These are phyloP conservation scores for Drosophila pandora DNA, from an alignment of 1,140 invertebrate species.

Conservation along the genomic window DNA sequence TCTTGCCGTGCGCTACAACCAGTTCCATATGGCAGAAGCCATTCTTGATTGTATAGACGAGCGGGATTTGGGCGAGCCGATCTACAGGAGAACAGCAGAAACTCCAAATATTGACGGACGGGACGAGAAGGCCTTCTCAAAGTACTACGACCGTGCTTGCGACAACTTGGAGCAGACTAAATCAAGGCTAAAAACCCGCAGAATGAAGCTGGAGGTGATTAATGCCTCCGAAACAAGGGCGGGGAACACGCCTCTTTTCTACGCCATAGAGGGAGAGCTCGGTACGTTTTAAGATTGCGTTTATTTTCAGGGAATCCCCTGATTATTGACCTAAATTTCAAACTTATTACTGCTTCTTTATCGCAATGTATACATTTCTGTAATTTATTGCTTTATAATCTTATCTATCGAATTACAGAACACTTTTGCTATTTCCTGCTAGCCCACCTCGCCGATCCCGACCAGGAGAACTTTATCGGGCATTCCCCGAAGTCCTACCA, in stretches of 20 bases:
- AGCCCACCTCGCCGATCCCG: slow-evolving; percentile 71
- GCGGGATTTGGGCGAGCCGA: slow-evolving; percentile 28
- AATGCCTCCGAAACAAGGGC: slow-evolving; percentile 58
- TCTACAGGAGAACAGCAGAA: slow-evolving; percentile 40
- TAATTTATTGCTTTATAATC: not conserved
- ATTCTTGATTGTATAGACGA: slow-evolving; percentile 66
- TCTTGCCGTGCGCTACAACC: slow-evolving; percentile 64
- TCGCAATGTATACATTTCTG: not conserved
- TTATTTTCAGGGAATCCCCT: not conserved
- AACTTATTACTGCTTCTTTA: not conserved
- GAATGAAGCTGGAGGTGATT: slow-evolving; percentile 56
- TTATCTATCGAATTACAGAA: slow-evolving; percentile 41
- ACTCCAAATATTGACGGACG: not conserved
- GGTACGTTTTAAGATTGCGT: slow-evolving; percentile 27
- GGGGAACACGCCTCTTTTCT: slow-evolving; percentile 70
- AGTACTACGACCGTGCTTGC: slow-evolving; percentile 68
- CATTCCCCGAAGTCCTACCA: slow-evolving; percentile 71
- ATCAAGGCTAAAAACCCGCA: slow-evolving; percentile 28
- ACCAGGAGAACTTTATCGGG: slow-evolving; percentile 67
- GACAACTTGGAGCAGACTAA: slow-evolving; percentile 45
- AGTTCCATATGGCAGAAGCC: slow-evolving; percentile 61
- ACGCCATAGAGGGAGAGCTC: slow-evolving; percentile 64
- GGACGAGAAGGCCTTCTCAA: slow-evolving; percentile 56
- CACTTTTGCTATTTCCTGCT: slow-evolving; percentile 77
- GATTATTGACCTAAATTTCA: not conserved